These are phyloP conservation scores for Pseudomugil gertrudae DNA, from an alignment of 2,797 vertebrate species.

Conservation along the genomic window DNA sequence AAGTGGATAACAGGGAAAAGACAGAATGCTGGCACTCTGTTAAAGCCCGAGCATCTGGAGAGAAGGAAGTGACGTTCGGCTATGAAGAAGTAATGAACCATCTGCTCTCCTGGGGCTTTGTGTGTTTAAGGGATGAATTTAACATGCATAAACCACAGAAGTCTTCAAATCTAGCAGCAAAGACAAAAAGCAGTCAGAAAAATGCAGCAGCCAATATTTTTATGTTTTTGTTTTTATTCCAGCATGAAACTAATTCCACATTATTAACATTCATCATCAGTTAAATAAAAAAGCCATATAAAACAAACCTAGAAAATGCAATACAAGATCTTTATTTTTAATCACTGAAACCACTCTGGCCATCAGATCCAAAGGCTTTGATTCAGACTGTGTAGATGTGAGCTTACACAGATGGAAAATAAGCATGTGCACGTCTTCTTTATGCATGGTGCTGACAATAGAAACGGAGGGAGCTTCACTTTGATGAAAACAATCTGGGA, in stretches of 20 bases:
- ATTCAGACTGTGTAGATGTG: constrained; percentile 11
- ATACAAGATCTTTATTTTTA: constrained; percentile 33
- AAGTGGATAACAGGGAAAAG: constrained; percentile 24
- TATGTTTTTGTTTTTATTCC: constrained; percentile 31
- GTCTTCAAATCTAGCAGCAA: constrained; percentile 33
- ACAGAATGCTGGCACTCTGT: constrained; percentile 32
- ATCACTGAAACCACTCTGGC: constrained; percentile 18
- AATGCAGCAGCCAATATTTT: constrained; percentile 47
- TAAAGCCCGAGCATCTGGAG: constrained; percentile 28
- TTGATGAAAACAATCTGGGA: constrained; percentile 66
- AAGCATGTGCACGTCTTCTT: constrained; percentile 29
- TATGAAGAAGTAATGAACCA: constrained; percentile 56
- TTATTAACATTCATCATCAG: constrained; percentile 61
- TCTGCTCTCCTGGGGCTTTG: constrained; percentile 47
- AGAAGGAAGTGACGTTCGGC: constrained; percentile 35
- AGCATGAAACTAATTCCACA: constrained; percentile 43
- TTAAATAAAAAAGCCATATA: constrained; percentile 74
- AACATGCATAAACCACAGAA: constrained; percentile 25
- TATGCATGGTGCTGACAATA: constrained; percentile 34
- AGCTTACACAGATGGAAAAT: constrained; percentile 27
- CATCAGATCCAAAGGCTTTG: constrained; percentile 45
- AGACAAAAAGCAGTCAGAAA: constrained; percentile 25
- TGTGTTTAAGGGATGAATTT: constrained; percentile 26
- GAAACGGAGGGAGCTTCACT: constrained; percentile 37
- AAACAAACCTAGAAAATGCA: constrained; percentile 69